phyloP scores from a whole-genome alignment of 2,797 vertebrate genomes.

The Chiropotes sagulatus region DNA sequence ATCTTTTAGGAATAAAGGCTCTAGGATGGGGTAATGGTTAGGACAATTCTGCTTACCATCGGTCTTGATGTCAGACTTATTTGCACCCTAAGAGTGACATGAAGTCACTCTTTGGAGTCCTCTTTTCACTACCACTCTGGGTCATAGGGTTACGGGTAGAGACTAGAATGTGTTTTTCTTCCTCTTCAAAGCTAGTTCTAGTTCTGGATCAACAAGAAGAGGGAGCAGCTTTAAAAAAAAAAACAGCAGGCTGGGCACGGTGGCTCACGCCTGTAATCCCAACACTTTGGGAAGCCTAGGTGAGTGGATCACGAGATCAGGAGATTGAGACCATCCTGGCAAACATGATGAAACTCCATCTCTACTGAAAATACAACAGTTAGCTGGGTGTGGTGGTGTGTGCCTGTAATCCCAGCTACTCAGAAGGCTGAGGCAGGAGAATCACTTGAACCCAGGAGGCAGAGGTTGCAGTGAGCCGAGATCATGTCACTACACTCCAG shows the following conservation, averaged over 20 bases:
- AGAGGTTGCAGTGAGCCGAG: background rate
- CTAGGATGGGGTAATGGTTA: background rate
- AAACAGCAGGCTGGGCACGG: too few species aligned
- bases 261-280: background rate
- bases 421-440: background rate
- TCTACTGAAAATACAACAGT: background rate
- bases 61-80: background rate
- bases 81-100: accelerated
- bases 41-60: background rate
- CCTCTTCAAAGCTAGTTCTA: background rate
- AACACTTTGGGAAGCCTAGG: background rate
- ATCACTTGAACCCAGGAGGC: background rate
- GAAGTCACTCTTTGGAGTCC: background rate
- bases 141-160: background rate
- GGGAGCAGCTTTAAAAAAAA: background rate
- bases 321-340: background rate
- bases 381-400: accelerated
- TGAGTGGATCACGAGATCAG: background rate
- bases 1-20: background rate
- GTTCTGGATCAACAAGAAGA: background rate
- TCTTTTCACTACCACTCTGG: background rate
- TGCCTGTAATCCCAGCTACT: background rate
- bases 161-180: background rate
- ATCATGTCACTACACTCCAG: background rate
- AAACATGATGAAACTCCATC: background rate